Evolutionary conservation across 30 jellyfish, hydroid and myxozoan species (phyloP).

Genomic region (Hydra vulgaris): DNA sequence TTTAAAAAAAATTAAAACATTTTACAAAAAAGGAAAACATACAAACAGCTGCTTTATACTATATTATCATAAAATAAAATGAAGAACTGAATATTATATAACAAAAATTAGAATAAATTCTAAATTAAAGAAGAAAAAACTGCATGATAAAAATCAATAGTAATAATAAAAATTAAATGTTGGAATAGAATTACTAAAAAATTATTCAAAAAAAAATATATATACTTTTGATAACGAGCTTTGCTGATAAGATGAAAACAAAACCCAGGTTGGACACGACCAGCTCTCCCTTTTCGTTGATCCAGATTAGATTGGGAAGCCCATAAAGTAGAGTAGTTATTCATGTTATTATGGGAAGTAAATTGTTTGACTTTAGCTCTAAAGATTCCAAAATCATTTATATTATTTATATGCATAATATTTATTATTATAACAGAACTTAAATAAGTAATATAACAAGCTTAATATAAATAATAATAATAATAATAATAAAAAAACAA

Average conservation of each 20-base stretch:
- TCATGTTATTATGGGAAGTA: conserved; percentile 89
- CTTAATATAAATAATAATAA: too few species aligned
- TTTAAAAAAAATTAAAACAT: background rate
- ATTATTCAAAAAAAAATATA: background rate
- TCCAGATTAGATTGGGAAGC: conserved; percentile 86
- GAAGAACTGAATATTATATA: too few species aligned
- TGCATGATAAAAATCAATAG: background rate
- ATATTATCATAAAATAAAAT: too few species aligned
- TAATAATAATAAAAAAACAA: too few species aligned
- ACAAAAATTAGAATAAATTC: too few species aligned
- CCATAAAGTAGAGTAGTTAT: conserved; percentile 92
- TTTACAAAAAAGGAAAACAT: background rate
- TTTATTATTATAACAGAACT: too few species aligned
- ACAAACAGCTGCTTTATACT: too few species aligned
- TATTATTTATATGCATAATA: too few species aligned
- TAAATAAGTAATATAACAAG: too few species aligned
- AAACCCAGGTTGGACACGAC: conserved; percentile 88
- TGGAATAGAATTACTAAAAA: background rate
- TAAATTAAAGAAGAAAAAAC: too few species aligned
- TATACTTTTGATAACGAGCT: conserved; percentile 57
- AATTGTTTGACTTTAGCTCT: conserved; percentile 85
- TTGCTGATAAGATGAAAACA: conserved; percentile 82
- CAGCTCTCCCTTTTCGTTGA: conserved; percentile 89
- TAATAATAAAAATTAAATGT: background rate
- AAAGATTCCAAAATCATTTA: background rate